These are phyloP conservation scores for Avahi laniger DNA, from an alignment of 2,797 vertebrate species.

Conservation along the genomic window DNA sequence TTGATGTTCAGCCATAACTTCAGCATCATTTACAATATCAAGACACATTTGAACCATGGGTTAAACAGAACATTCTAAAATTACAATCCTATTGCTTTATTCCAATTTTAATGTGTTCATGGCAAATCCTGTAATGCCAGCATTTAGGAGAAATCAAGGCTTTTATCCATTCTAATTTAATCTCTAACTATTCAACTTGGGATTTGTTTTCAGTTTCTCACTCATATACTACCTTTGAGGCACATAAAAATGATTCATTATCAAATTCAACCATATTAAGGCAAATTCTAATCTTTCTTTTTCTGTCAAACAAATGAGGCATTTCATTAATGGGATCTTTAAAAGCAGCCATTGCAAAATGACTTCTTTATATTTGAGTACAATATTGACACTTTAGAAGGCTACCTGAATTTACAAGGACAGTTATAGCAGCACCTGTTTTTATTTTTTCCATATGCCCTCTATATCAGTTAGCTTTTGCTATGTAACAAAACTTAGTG, in stretches of 20 bases:
- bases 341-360: neutral
- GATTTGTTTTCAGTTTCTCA: slow-evolving; percentile 53
- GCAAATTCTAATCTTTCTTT: slow-evolving; percentile 60
- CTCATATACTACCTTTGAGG: slow-evolving; percentile 49
- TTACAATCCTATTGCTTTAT: neutral
- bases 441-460: neutral
- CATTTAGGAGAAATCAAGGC: slow-evolving; percentile 32
- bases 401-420: neutral
- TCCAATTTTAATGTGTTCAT: neutral
- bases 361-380: neutral
- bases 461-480: neutral
- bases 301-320: slow-evolving; percentile 62
- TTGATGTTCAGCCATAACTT: slow-evolving; percentile 48
- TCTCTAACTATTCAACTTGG: neutral
- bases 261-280: slow-evolving; percentile 47
- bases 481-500: neutral
- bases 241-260: slow-evolving; percentile 65
- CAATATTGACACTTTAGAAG: neutral
- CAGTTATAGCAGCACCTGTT: neutral
- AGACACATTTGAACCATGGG: neutral
- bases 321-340: slow-evolving; percentile 59
- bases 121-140: slow-evolving; percentile 43
- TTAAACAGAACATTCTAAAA: slow-evolving; percentile 51
- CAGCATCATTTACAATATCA: slow-evolving; percentile 64
- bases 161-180: slow-evolving; percentile 72